Percentiles rank a stretch among this genome's conserved stretches.
Conservation (phyloP, 1,140 invertebrate genomes). For the Gonioctena quinquepunctata region DNA sequence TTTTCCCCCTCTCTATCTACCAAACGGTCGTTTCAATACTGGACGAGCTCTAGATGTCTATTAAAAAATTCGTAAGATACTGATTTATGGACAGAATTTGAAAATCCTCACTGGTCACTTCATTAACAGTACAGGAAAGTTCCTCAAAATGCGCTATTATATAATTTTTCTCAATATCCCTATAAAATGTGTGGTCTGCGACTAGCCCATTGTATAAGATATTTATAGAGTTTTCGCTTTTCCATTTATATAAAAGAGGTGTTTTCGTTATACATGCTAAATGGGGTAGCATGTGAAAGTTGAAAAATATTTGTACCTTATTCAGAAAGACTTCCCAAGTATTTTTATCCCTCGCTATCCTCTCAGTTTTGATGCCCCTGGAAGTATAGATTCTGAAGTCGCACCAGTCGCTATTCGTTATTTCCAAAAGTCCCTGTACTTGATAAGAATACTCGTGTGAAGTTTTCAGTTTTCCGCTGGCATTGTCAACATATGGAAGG, state of each 20-base stretch:
- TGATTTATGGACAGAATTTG: neutral
- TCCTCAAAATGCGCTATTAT: neutral
- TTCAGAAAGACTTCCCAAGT: neutral
- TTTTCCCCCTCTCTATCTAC: no score
- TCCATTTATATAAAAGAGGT: neutral
- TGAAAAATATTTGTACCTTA: neutral
- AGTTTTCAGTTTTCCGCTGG: neutral
- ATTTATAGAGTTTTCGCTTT: neutral
- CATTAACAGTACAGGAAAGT: neutral
- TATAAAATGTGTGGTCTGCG: neutral
- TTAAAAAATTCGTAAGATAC: constrained; percentile 1
- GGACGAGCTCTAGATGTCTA: neutral
- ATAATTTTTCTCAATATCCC: neutral
- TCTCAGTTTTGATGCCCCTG: neutral
- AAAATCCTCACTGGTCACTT: neutral
- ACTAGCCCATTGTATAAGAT: neutral
- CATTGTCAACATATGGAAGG: neutral
- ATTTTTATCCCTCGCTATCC: neutral
- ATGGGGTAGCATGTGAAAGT: neutral
- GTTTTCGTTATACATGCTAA: neutral
- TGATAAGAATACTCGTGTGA: constrained; percentile 18
- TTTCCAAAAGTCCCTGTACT: constrained; percentile 17
- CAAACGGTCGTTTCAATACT: no score
- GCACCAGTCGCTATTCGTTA: constrained; percentile 5
- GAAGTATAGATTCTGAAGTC: constrained; percentile 2